Base-by-base conservation (phyloP, 2,888 invertebrate genomes). In the Homarus gammarus region DNA sequence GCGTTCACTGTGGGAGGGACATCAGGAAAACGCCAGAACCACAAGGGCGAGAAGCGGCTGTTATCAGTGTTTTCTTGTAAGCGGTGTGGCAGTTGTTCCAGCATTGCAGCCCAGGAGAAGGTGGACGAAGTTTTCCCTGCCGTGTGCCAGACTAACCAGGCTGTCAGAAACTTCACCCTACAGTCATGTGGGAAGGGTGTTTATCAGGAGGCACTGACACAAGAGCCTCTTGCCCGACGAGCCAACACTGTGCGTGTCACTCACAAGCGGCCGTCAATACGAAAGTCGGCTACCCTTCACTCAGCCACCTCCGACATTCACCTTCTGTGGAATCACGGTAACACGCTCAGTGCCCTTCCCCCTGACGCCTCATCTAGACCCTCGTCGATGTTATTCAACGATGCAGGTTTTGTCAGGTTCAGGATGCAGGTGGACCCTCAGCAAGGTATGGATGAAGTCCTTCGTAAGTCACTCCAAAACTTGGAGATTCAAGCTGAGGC, bases 401-500 rank as follows among this genome's bases (percentile, higher is more conserved):
- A 98, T 93, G 97, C 97, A 93, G 97, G 98, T 6, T 97, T 98
- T 94, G 96, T 98, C 22, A 95, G 98, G 92, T 97, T 98, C 94
- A 95, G 97, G 91, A 96, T 96, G 27, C 94, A 97, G 92, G 96
- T 93, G 38, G 94, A 94, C 92, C 93, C 93, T 36, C 93, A 93
- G 89, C 93, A 93, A 84, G 92, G 92, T 1, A 92, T 92, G 90
- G 93, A 93, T 51, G 92, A 92, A 40, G 89, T 91, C 61, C 79
- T 86, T n/a, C 79, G 87, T 2, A 90, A 87, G 68, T 87, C 85
- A 33, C 56, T 72, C 44, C 86, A 89, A 12, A 87, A 87, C 73
- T 56, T 84, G 56, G 72, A 75, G 51, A 56, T 31, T 6, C 84
- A 75, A 56, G 75, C 70, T n/a, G 84, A 84, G 15, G 56, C 75